A percentile compares a stretch with the other conserved stretches of the same genome.
phyloP scores from a whole-genome alignment of 2,797 vertebrate species.

The Parauchenoglanis punctatus region DNA sequence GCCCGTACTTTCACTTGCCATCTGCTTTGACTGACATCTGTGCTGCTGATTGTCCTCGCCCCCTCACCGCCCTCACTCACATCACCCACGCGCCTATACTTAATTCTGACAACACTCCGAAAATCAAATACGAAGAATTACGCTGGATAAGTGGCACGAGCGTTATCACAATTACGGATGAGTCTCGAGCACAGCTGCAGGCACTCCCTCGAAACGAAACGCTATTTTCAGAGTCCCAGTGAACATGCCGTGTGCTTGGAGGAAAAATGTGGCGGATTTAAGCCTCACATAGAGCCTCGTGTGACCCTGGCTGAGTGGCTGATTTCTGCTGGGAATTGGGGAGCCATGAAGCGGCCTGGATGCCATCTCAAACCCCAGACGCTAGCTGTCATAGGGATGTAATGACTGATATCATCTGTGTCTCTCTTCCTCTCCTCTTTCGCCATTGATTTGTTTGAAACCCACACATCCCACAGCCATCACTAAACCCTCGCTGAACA shows the following conservation, averaged over 20 bases:
- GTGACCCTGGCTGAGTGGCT: neutral
- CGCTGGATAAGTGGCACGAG: constrained; percentile 22
- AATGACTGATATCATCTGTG: constrained; percentile 49
- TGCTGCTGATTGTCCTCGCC: constrained; percentile 13
- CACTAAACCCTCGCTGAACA: neutral
- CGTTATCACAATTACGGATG: neutral
- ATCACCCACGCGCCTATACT: neutral
- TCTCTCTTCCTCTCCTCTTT: constrained; percentile 23
- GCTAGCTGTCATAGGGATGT: constrained; percentile 39
- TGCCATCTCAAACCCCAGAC: constrained; percentile 42
- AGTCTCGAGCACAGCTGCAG: constrained; percentile 35
- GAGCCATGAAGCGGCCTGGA: constrained; percentile 20
- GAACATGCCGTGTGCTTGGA: constrained; percentile 12
- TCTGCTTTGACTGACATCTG: constrained; percentile 41
- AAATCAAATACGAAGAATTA: constrained; percentile 23
- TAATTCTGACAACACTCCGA: constrained; percentile 18
- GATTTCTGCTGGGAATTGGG: constrained; percentile 6
- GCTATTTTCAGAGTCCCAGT: neutral
- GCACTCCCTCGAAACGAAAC: neutral
- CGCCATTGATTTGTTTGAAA: constrained; percentile 50
- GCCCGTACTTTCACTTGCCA: constrained; percentile 27
- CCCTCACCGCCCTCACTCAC: constrained; percentile 9
- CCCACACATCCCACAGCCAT: constrained; percentile 43
- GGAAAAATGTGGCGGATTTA: constrained; percentile 10
- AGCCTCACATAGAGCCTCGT: neutral